phyloP scores from a whole-genome alignment of 2,797 vertebrate genomes.

The Urosaurus nigricauda region DNA sequence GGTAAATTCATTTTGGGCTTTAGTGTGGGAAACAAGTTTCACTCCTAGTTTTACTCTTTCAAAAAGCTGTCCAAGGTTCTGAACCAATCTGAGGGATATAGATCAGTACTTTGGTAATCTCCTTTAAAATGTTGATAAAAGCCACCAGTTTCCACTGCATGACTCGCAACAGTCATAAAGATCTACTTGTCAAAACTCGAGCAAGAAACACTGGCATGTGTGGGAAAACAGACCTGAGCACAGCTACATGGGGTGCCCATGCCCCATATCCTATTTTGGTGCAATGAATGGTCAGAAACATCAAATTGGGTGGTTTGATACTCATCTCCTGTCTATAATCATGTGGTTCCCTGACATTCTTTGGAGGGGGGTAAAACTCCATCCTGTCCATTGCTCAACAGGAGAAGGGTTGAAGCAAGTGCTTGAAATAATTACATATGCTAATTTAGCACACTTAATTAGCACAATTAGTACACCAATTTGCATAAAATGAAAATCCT shows the following conservation, averaged over 20 bases:
- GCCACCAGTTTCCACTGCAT: too few relatives aligned
- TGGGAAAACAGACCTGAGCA: not conserved
- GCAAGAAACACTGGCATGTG: not conserved
- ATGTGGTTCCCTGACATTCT: not conserved
- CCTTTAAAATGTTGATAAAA: too few relatives aligned
- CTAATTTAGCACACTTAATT: conserved; percentile 37
- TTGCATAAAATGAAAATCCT: conserved; percentile 35
- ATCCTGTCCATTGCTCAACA: not conserved
- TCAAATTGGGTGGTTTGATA: too few relatives aligned
- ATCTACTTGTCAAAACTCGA: not conserved
- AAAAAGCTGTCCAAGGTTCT: too few relatives aligned
- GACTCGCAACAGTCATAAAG: too few relatives aligned
- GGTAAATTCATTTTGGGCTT: too few relatives aligned
- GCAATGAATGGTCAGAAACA: not conserved
- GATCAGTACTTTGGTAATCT: too few relatives aligned
- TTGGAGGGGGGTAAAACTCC: not conserved
- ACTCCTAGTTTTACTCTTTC: too few relatives aligned
- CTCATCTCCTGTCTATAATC: not conserved
- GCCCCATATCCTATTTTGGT: not conserved
- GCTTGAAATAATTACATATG: conserved; percentile 31
- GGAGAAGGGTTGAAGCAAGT: not conserved
- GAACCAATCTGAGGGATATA: too few relatives aligned
- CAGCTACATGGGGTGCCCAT: not conserved
- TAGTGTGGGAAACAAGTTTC: too few relatives aligned
- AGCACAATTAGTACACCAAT: conserved; percentile 29